Evolutionary conservation across 2,113 vertebrate species (phyloP), one percentile per base, ranked within the genome.

Genomic region (Callopanchax toddi): DNA sequence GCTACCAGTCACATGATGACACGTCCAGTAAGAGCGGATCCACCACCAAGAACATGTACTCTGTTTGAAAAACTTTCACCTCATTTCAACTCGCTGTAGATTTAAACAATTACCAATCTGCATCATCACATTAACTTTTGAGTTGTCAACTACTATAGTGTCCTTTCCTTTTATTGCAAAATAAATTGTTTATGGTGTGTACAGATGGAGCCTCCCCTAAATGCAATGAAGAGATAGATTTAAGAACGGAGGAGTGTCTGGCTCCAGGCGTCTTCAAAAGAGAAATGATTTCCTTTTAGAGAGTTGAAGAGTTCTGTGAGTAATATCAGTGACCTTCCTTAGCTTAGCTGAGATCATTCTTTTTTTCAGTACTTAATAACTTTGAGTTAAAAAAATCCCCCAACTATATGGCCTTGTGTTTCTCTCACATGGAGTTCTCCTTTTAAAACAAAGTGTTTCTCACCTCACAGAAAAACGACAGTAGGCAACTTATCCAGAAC

Each of bases 1-100:
- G 93, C 79, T 94, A 94, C 88, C 93, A 94, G 86, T 94, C 93
- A 74, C 93, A 94, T 1, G 93, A 94, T 29, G 93, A 94, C 89
- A 94, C 93, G 42, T 94, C 93, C 88, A 94, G 93, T 90, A 94
- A 94, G 90, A 94, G 93, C 21, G 93, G 93, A 59, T 94, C 93
- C 79, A 94, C 93, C 65, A 94, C 93, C 86, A 94, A 94, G 86
- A 94, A 93, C 85, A 91, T 94, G 87, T 94, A 91, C 66, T 90
- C 92, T 0, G 90, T 94, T 90, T 94, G 91, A 93, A 87, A 78
- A 84, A 62, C 55, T 29, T 42, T 58, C n/a, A 36, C 5, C 36
- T 53, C 12, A 42, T 85, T 85, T 88, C 82, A 82, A 76, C 71
- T 89, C 29, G 76, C 85, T 83, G 88, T 91, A 92, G 92, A 91